Conservation (phyloP, 2,888 invertebrate genomes). For the Molanna angustata region DNA sequence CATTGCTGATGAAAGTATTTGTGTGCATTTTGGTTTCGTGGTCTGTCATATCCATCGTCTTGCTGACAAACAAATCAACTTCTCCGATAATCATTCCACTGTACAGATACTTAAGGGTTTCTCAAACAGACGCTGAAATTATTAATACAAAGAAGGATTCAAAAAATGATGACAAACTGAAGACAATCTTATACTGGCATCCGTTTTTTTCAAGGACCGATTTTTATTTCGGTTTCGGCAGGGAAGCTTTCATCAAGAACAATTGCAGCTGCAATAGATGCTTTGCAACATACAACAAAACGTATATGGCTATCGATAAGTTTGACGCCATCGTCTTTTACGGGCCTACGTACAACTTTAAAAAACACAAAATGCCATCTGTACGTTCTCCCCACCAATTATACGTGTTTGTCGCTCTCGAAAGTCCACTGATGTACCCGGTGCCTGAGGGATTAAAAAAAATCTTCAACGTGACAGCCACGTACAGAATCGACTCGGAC, state of each 20-base stretch:
- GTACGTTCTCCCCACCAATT: constrained; percentile 38
- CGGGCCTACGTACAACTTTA: constrained; percentile 41
- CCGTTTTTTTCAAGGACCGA: too few species aligned
- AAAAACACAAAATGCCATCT: constrained; percentile 4
- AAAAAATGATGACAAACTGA: too few species aligned
- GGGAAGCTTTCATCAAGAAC: constrained; percentile 41
- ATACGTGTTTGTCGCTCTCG: constrained; percentile 53
- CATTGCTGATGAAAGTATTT: too few species aligned
- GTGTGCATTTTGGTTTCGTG: too few species aligned
- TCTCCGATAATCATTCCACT: too few species aligned
- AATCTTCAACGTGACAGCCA: constrained; percentile 59
- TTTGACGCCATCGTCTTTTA: constrained; percentile 57
- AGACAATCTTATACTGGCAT: too few species aligned
- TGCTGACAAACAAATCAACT: too few species aligned
- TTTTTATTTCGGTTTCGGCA: constrained; percentile 40
- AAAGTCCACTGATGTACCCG: constrained; percentile 41
- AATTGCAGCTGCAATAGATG: constrained; percentile 46
- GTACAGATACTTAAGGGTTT: too few species aligned
- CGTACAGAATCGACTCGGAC: constrained; percentile 54
- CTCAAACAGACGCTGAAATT: too few species aligned
- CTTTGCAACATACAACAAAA: constrained; percentile 43
- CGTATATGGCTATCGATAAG: constrained; percentile 39
- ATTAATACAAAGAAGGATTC: too few species aligned
- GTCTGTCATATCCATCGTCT: too few species aligned
- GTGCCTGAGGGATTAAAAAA: constrained; percentile 36